Evolutionary conservation across 2,888 invertebrate genomes (phyloP), one percentile per base, ranked within the genome.

Genomic region (Falcaria lacertinaria): DNA sequence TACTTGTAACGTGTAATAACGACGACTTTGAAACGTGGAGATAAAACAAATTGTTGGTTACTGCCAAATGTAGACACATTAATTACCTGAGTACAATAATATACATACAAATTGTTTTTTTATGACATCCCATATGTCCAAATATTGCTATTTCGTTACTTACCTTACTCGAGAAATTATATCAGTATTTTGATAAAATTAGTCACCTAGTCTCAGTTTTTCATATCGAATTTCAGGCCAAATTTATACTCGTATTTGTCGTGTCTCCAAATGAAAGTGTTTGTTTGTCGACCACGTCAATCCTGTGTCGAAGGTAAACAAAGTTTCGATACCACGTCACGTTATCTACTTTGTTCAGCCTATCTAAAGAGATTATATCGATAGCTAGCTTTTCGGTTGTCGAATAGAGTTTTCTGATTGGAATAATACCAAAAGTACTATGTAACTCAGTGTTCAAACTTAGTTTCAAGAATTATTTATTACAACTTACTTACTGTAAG

Each of bases 231-330:
- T 28, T 28, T 11, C 11, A 3, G 11, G 3, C 7, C 28, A 28
- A 11, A 7, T 11, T 11, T 11, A 3, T 3, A 28, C 28, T 28
- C 13, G 25, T 15, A 7, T 22, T 25, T 37, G 15, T 22, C 36
- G 22, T 17, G 33, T 40, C 34, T 15, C 22, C 35, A n/a, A 35
- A 35, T 22, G 38, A 15, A 39, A 39, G 16, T 39, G 39, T 39
- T 32, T 39, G 32, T 33, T 40, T 40, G 11, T 11, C 11, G 28
- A 8, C 13, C 17, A 33, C 14, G 33, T 19, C 14, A 19, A 19
- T 33, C 34, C n/a, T 17, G 22, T 33, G 33, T 14, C 13, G 19
- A 17, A 33, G 19, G 15, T 33, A 40, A 40, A 33, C 33, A 19
- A 40, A 40, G 40, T 40, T 33, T 40, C 8, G 40, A 40, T 34